phyloP scores from a whole-genome alignment of 2,888 invertebrate species.

The Acanthococcus lagerstroemiae region DNA sequence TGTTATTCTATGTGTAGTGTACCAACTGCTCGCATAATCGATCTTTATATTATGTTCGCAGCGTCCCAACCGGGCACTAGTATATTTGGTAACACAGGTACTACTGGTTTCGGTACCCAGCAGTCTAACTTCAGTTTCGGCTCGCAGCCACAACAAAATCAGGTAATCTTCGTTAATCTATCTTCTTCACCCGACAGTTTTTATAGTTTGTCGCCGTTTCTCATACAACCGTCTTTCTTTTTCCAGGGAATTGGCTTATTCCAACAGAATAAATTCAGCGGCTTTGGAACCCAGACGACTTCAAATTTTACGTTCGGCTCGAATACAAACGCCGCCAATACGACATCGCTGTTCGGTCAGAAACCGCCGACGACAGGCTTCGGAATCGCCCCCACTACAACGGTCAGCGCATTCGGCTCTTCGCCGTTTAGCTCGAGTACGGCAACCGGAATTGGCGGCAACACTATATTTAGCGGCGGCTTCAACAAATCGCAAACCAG shows the following conservation, averaged over 20 bases:
- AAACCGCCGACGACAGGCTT: conserved; percentile 48
- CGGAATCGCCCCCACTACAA: conserved; percentile 41
- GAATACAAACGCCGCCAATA: conserved; percentile 42
- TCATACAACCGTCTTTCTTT: conserved; percentile 29
- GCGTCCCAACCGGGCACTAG: conserved; percentile 31
- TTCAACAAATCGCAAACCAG: conserved; percentile 38
- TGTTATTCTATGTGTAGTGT: neutral
- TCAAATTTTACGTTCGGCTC: conserved; percentile 43
- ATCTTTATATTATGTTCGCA: neutral
- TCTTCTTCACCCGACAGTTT: neutral
- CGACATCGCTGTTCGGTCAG: conserved; percentile 39
- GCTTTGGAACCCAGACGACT: conserved; percentile 39
- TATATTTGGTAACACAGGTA: conserved; percentile 41
- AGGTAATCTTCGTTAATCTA: neutral
- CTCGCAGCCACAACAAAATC: conserved; percentile 5
- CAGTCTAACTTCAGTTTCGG: conserved; percentile 7
- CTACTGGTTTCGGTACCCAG: conserved; percentile 34
- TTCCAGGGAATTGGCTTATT: conserved; percentile 41
- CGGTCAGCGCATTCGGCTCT: conserved; percentile 39
- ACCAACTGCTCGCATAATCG: neutral
- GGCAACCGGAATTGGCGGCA: conserved; percentile 9
- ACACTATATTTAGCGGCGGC: conserved; percentile 24
- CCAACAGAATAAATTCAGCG: conserved; percentile 42
- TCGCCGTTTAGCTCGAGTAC: conserved; percentile 37
- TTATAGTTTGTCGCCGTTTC: neutral